Percentiles rank a stretch among this genome's conserved stretches.
Conservation (phyloP, 2,888 invertebrate genomes). For the Athalia circularis region DNA sequence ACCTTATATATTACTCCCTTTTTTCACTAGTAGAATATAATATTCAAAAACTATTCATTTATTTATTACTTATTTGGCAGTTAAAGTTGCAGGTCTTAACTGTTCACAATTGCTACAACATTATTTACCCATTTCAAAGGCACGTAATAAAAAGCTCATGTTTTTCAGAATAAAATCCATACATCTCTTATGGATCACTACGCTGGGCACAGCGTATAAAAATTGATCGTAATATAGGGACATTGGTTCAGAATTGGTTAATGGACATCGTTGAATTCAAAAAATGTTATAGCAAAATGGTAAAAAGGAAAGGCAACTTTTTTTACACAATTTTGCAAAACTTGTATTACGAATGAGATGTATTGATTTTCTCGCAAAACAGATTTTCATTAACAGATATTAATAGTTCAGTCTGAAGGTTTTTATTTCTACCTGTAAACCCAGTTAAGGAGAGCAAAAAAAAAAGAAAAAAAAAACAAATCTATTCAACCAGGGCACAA, state of each 20-base stretch:
- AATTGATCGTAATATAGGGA: no score
- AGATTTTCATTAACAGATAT: not conserved
- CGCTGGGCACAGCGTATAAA: no score
- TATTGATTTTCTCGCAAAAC: not conserved
- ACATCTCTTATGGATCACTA: no score
- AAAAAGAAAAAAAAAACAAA: conserved; percentile 18
- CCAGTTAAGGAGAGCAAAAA: conserved; percentile 15
- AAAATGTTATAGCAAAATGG: conserved; percentile 9
- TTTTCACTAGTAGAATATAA: conserved; percentile 8
- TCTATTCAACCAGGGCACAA: conserved; percentile 17
- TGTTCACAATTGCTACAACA: conserved; percentile 16
- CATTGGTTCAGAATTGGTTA: not conserved
- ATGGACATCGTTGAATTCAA: not conserved
- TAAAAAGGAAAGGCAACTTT: conserved; percentile 7
- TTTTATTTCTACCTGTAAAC: conserved; percentile 35
- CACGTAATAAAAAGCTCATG: not conserved
- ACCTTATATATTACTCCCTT: conserved; percentile 14
- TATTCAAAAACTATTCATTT: conserved; percentile 31
- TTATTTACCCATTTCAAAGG: not conserved
- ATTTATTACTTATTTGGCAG: conserved; percentile 43
- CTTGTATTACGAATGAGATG: conserved; percentile 16
- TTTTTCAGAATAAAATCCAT: not conserved
- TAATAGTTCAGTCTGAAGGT: conserved; percentile 31
- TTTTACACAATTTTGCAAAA: conserved; percentile 21
- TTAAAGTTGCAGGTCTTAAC: conserved; percentile 33